Percentiles rank a stretch among this genome's conserved stretches.
Conservation (phyloP, 2,888 invertebrate genomes). For the Drosophila formosana region DNA sequence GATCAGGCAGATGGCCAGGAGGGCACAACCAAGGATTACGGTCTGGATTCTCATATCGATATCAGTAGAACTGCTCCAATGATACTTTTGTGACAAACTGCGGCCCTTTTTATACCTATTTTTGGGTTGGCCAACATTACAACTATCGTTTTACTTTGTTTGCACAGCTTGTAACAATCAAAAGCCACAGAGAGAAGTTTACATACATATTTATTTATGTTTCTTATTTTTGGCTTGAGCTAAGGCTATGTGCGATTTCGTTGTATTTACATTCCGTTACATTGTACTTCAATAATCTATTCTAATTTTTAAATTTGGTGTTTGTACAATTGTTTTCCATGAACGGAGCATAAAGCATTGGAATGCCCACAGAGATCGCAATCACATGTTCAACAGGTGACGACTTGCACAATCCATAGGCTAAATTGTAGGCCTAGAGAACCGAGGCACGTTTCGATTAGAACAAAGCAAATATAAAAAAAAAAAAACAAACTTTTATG, state of each 20-base stretch:
- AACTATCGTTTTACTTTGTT: not conserved
- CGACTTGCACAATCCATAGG: not conserved
- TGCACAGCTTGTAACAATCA: slow-evolving; percentile 1
- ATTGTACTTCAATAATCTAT: not conserved
- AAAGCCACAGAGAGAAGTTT: not conserved
- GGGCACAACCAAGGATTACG: not conserved
- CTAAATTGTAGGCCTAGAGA: not conserved
- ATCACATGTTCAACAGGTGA: not conserved
- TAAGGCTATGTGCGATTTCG: not conserved
- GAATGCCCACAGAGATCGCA: not conserved
- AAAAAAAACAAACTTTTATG: not conserved
- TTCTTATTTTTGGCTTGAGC: not conserved
- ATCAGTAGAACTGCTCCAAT: not conserved
- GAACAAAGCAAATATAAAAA: not conserved
- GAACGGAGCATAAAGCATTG: not conserved
- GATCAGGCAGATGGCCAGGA: slow-evolving; percentile 1
- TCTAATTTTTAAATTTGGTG: not conserved
- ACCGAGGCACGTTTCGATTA: not conserved
- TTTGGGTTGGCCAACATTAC: not conserved
- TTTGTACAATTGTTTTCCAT: slow-evolving; percentile 2
- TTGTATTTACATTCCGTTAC: not conserved
- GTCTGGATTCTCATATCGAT: slow-evolving; percentile 13
- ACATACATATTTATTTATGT: not conserved
- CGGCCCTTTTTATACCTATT: slow-evolving; percentile 11
- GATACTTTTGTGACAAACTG: not conserved